A percentile compares a stretch with the other conserved stretches of the same genome.
Evolutionary conservation across 2,797 vertebrate genomes (phyloP).

Genomic region (Tenualosa ilisha): DNA sequence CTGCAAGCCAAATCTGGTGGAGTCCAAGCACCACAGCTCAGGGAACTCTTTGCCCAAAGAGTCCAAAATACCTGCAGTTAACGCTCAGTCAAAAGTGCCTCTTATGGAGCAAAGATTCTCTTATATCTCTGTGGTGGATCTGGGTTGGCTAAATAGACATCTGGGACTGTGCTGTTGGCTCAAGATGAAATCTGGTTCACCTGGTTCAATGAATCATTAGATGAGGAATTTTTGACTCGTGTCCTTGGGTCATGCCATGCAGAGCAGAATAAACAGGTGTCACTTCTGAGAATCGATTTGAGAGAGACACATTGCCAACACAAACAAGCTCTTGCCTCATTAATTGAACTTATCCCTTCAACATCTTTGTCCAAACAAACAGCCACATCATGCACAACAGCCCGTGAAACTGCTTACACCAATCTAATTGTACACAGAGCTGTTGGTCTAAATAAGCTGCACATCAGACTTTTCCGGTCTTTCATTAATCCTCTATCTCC

Average conservation of each 20-base stretch:
- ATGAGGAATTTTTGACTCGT: slow-evolving; percentile 8
- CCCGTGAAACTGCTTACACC: not conserved
- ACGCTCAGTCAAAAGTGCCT: not conserved
- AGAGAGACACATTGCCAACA: not conserved
- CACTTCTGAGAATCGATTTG: slow-evolving; percentile 2
- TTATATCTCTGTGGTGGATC: not conserved
- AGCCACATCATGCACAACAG: not conserved
- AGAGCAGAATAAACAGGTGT: not conserved
- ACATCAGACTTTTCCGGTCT: not conserved
- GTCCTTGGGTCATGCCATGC: not conserved
- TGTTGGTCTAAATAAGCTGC: not conserved
- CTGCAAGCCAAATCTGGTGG: not conserved
- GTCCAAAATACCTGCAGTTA: not conserved
- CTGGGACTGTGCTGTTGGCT: not conserved
- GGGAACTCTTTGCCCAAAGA: not conserved
- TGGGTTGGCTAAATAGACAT: not conserved
- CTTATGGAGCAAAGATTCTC: not conserved
- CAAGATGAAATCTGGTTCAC: not conserved
- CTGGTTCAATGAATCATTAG: slow-evolving; percentile 7
- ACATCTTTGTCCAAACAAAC: not conserved
- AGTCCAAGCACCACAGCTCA: not conserved
- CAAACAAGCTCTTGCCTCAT: not conserved
- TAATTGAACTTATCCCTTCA: not conserved
- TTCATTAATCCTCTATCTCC: not conserved
- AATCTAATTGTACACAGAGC: not conserved